Conservation (phyloP, 2,888 invertebrate species). For the Yponomeuta sedellus region DNA sequence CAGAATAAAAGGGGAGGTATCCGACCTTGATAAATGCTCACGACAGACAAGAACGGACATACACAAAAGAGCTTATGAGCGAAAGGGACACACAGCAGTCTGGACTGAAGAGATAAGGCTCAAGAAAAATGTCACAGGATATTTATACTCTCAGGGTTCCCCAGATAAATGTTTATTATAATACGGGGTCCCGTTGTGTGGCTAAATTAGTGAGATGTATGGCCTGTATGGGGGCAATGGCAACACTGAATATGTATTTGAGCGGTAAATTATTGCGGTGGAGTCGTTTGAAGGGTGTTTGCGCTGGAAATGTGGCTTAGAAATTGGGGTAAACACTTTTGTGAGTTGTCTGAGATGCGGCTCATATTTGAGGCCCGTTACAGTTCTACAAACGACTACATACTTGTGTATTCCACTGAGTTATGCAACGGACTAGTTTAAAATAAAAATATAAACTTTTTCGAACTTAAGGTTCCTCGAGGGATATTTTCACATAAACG, state of each 20-base stretch:
- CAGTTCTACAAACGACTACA: no score
- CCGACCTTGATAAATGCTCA: slow-evolving; percentile 47
- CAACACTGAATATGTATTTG: slow-evolving; percentile 66
- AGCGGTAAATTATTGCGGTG: slow-evolving; percentile 45
- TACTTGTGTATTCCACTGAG: no score
- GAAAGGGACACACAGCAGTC: slow-evolving; percentile 44
- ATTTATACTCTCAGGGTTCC: slow-evolving; percentile 57
- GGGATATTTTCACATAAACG: no score
- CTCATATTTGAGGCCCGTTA: no score
- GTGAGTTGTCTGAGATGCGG: no score
- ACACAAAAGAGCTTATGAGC: slow-evolving; percentile 24
- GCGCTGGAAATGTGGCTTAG: background rate
- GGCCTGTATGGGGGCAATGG: slow-evolving; percentile 23
- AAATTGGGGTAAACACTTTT: background rate
- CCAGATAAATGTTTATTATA: slow-evolving; percentile 67
- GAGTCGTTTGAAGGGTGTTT: slow-evolving; percentile 1
- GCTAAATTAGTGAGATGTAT: slow-evolving; percentile 74
- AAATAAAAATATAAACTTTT: no score
- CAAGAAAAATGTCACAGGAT: slow-evolving; percentile 72
- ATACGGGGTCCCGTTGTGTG: slow-evolving; percentile 52
- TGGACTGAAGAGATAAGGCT: slow-evolving; percentile 64
- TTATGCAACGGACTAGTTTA: no score
- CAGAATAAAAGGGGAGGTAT: slow-evolving; percentile 41
- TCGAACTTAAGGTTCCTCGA: no score
- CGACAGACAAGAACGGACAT: slow-evolving; percentile 31